Base-by-base conservation (phyloP, 2,797 vertebrate genomes). In the Neostethus bicornis region DNA sequence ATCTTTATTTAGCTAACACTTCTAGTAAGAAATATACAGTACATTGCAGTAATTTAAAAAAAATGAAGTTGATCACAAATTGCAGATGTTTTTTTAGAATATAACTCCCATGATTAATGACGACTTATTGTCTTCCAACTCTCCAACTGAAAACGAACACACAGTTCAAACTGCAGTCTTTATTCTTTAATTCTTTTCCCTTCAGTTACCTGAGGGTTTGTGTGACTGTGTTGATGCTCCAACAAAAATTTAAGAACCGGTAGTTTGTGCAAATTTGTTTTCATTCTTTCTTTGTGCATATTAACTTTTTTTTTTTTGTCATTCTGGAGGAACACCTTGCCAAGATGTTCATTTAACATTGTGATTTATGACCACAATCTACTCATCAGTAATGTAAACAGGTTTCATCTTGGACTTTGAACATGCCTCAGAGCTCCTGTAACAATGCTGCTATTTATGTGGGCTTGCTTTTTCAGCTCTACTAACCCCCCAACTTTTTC, bases 241-340 rank as follows among this genome's bases (percentile, higher is more conserved):
- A 55, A 60, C 56, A 60, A 32, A 61, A 73, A 60, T 64, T 62
- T 35, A 57, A 48, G 47, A 70, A 48, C 61, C 44, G 44, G 51
- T 66, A 64, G 57, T 78, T 25, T 55, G 43, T 60, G 49, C 21
- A 21, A 53, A 43, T 39, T 54, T 55, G 51, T 26, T 12, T 58
- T 56, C 13, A 0, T 51, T 78, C n/a, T n/a, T 75, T 47, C 35
- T 59, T 39, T 26, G 34, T 52, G 56, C 47, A 28, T 19, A 62
- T 41, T 23, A 37, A 46, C 51, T 65, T 61, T 62, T 58, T 51
- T 51, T 65, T 61, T 62, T 58, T 51, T 70, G 48, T 79, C 53
- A 83, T 81, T 87, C 70, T 82, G 54, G 81, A 79, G 68, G 73
- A 84, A 48, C 42, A 47, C 56, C 83, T 79, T 81, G 80, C 75